Percentiles rank a stretch among this genome's conserved stretches.
Conservation (phyloP, 1,140 invertebrate genomes). For the Scaptomyza pallida region DNA sequence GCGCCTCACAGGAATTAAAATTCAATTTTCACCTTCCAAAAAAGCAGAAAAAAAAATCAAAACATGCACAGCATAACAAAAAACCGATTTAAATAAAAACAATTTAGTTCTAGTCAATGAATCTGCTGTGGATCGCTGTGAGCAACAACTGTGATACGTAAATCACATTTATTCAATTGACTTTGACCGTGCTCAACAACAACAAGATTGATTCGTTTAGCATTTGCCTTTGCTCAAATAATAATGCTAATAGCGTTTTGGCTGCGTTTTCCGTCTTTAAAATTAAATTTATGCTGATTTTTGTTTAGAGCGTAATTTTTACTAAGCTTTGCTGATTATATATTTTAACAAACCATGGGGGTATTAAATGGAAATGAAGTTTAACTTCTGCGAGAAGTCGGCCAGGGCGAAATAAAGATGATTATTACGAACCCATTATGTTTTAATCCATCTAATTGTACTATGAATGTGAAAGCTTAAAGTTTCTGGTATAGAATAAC, state of each 20-base stretch:
- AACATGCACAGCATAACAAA: conserved; percentile 30
- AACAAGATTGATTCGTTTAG: not conserved
- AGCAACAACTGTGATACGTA: not conserved
- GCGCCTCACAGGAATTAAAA: conserved; percentile 57
- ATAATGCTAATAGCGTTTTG: conserved; percentile 1
- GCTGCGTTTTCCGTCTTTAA: too few species aligned
- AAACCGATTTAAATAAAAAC: conserved; percentile 64
- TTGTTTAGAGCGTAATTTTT: too few species aligned
- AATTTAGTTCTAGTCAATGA: conserved; percentile 39
- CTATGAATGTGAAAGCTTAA: too few species aligned
- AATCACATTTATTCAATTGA: not conserved
- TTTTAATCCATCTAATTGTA: too few species aligned
- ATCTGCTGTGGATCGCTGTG: not conserved
- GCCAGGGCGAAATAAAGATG: too few species aligned
- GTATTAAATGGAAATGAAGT: too few species aligned
- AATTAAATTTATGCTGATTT: not conserved
- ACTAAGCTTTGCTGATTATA: too few species aligned
- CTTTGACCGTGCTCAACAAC: not conserved
- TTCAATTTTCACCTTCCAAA: conserved; percentile 57
- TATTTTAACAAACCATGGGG: too few species aligned
- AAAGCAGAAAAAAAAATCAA: conserved; percentile 24
- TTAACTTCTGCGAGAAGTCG: too few species aligned
- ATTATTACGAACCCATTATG: too few species aligned
- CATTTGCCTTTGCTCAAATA: not conserved
- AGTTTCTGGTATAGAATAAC: too few species aligned